phyloP scores from a whole-genome alignment of 92 coral and sea anemone species.

The Zoanthus sansibaricus region DNA sequence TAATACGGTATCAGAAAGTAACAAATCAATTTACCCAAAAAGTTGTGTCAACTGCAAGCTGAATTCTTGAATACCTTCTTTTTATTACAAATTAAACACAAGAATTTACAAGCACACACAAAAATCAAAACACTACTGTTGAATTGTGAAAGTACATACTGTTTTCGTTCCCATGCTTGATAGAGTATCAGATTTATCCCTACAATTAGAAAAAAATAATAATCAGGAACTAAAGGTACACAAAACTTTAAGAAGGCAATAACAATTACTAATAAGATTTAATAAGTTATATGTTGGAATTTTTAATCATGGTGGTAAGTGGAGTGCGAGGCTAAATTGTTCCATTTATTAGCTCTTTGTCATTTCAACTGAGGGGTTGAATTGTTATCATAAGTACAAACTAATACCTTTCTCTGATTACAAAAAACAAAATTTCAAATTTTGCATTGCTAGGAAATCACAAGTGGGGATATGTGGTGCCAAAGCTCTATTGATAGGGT shows the following conservation, averaged over 20 bases:
- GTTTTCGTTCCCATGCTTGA: conserved; percentile 92
- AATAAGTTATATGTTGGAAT: neutral
- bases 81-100: neutral
- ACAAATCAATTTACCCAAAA: neutral
- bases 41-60: neutral
- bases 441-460: too few species aligned
- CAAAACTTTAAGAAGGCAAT: neutral
- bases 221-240: neutral
- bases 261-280: neutral
- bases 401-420: too few species aligned
- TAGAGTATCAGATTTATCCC: conserved; percentile 91
- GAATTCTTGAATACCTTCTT: neutral
- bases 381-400: neutral
- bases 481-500: too few species aligned
- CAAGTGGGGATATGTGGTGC: too few species aligned
- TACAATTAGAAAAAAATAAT: conserved; percentile 44
- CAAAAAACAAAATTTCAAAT: too few species aligned
- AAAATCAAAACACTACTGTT: conserved; percentile 44
- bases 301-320: too few species aligned
- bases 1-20: neutral
- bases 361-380: too few species aligned
- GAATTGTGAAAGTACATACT: conserved; percentile 89
- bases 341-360: too few species aligned
- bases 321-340: too few species aligned
- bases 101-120: conserved; percentile 31